Evolutionary conservation across 2,888 invertebrate genomes (phyloP).

Genomic region (Tipula confusa): DNA sequence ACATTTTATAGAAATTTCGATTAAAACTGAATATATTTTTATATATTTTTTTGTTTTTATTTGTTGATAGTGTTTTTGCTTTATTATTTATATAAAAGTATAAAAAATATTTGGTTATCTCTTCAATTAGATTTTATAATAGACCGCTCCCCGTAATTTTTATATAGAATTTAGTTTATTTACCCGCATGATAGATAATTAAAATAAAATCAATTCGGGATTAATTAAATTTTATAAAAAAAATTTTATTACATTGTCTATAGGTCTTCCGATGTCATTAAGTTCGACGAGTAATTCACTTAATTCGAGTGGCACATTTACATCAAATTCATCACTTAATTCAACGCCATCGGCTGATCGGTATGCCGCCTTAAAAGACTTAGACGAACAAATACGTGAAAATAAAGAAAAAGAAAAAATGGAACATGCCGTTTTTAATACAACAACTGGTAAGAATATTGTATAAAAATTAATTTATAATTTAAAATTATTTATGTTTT

Average conservation of each 20-base stretch:
- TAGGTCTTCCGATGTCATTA: slow-evolving; percentile 45
- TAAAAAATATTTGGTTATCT: background rate
- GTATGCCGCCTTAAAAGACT: slow-evolving; percentile 92
- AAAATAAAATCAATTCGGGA: background rate
- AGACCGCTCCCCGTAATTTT: background rate
- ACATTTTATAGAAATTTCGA: background rate
- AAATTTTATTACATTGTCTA: slow-evolving; percentile 30
- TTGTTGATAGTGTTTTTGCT: background rate
- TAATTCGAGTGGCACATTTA: slow-evolving; percentile 40
- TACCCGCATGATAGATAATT: background rate
- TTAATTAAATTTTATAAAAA: background rate
- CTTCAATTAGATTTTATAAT: background rate
- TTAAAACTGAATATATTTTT: background rate
- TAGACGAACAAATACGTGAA: slow-evolving; percentile 69
- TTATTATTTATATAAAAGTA: no score
- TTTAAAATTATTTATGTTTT: background rate
- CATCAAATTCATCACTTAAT: slow-evolving; percentile 39
- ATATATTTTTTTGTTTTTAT: no score
- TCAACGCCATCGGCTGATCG: slow-evolving; percentile 66
- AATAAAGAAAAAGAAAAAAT: slow-evolving; percentile 40
- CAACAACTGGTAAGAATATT: background rate
- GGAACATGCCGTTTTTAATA: slow-evolving; percentile 20
- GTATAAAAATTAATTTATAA: background rate
- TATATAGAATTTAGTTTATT: background rate
- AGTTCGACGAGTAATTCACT: slow-evolving; percentile 39